These are phyloP conservation scores for Bostrychus sinensis DNA, from an alignment of 2,113 vertebrate species.

Conservation along the genomic window DNA sequence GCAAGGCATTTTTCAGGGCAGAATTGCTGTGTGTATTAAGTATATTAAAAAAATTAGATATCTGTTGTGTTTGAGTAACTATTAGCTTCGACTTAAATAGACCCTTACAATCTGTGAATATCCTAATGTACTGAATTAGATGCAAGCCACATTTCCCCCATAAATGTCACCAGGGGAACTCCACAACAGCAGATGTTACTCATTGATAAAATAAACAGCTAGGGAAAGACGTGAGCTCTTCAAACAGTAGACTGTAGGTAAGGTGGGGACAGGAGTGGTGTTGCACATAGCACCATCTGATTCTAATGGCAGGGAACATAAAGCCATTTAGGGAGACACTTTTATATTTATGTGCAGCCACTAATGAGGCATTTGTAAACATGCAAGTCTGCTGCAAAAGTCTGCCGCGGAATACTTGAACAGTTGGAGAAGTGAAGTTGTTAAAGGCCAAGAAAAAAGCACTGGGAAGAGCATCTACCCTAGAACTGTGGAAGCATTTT, in stretches of 20 bases:
- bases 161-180: slow-evolving; percentile 2
- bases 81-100: too few relatives aligned
- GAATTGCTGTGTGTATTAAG: too few relatives aligned
- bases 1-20: too few relatives aligned
- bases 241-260: not conserved
- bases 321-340: slow-evolving; percentile 41
- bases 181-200: slow-evolving; percentile 1
- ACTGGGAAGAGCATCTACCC: not conserved
- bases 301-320: slow-evolving; percentile 37
- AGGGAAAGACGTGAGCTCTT: not conserved
- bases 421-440: not conserved
- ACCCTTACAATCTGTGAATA: not conserved
- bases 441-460: not conserved
- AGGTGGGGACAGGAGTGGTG: slow-evolving; percentile 17
- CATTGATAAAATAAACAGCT: slow-evolving; percentile 4
- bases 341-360: slow-evolving; percentile 43
- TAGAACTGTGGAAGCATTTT: not conserved
- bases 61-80: too few relatives aligned
- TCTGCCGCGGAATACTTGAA: slow-evolving; percentile 13
- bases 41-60: too few relatives aligned
- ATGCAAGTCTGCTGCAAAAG: slow-evolving; percentile 21
- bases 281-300: slow-evolving; percentile 35
- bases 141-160: not conserved
- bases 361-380: slow-evolving; percentile 61
- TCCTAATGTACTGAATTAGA: not conserved